Conservation (phyloP, 2,113 vertebrate species). For the Cariama cristata region DNA sequence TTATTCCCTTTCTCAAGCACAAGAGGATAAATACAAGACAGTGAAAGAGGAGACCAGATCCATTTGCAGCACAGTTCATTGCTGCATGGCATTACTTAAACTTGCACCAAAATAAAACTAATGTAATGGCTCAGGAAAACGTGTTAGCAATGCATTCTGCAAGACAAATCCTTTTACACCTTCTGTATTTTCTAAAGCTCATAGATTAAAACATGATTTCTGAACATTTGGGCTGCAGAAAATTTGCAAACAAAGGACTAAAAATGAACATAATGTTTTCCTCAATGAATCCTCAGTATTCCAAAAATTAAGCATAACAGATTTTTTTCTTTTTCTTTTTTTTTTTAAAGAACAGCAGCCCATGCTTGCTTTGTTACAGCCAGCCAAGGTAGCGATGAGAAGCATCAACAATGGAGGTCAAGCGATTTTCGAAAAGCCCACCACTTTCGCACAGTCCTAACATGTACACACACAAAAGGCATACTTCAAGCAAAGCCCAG, state of each 20-base stretch:
- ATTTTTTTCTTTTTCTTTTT: background rate
- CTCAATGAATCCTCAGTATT: constrained; percentile 51
- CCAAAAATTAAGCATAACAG: constrained; percentile 37
- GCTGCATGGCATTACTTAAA: constrained; percentile 41
- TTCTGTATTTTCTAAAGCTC: constrained; percentile 40
- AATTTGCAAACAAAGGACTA: constrained; percentile 71
- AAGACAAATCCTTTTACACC: constrained; percentile 47
- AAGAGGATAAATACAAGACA: constrained; percentile 65
- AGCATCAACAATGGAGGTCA: constrained; percentile 63
- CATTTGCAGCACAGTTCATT: constrained; percentile 37
- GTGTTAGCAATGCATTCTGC: background rate
- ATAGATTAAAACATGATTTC: constrained; percentile 49
- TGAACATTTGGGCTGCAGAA: constrained; percentile 68
- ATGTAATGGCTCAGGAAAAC: background rate
- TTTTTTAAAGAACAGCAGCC: background rate
- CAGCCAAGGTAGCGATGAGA: constrained; percentile 33
- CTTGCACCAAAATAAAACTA: constrained; percentile 51
- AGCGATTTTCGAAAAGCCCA: constrained; percentile 62
- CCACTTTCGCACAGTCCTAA: constrained; percentile 18
- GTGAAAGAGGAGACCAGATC: constrained; percentile 45
- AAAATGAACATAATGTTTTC: constrained; percentile 67
- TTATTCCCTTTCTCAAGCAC: constrained; percentile 63
- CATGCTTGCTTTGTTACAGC: constrained; percentile 28
- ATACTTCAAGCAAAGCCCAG: background rate
- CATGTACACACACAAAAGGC: constrained; percentile 10